Evolutionary conservation across 2,888 invertebrate species (phyloP), one percentile per base, ranked within the genome.

Genomic region (Nematopogon swammerdamellus): DNA sequence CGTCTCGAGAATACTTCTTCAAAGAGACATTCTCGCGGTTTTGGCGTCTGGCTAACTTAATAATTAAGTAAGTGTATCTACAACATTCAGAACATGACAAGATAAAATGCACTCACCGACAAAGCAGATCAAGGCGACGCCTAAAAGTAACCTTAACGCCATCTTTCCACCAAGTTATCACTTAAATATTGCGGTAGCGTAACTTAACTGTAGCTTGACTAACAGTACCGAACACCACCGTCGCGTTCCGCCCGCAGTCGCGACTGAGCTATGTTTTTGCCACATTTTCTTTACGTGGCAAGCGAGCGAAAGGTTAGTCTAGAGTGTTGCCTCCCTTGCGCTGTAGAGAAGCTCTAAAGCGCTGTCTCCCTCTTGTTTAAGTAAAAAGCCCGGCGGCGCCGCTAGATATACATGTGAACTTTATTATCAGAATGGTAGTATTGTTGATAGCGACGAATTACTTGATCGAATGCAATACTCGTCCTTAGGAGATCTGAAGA

Each of bases 201-300:
- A 72, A 75, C 70, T 64, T 58, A 48, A 55, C 53, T 57, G 66
- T 70, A 68, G 69, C 68, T 68, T 44, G 44, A 18, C 10, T 44
- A 36, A n/a, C n/a, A 46, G 66, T 70, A 70, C 68, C 68, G 65
- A 69, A 46, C 48, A 48, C 46, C 47, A 25, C 50, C 64, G 58
- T 68, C 68, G 64, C 71, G 66, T 64, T 58, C 69, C 68, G 64
- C 71, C 66, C 68, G 67, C 72, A 65, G 65, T 60, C 60, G 65
- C 64, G 68, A 77, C 75, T 77, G 77, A 68, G 66, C 67, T 66
- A 59, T 71, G 72, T 74, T 25, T 18, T 72, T 69, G 72, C 68
- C 65, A 63, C 66, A 69, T 65, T 65, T 68, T n/a, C 70, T 72
- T 73, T 71, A 73, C 67, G 66, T 64, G 64, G 59, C 60, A 60